These are phyloP conservation scores for Gambusia affinis DNA, from an alignment of 2,113 vertebrate genomes.

Conservation along the genomic window DNA sequence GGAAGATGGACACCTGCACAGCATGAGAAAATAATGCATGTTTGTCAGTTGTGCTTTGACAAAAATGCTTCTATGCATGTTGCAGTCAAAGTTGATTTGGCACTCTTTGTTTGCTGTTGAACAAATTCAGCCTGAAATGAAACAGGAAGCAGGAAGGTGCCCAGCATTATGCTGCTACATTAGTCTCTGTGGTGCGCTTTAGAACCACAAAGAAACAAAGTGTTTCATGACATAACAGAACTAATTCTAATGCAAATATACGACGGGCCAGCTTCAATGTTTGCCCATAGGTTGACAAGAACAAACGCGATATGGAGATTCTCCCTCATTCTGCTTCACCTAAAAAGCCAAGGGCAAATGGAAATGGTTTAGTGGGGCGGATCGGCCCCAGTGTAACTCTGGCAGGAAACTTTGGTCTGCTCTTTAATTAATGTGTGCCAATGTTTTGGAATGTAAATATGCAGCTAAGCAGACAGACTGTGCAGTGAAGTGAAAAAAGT, in stretches of 20 bases:
- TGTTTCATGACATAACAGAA: conserved; percentile 46
- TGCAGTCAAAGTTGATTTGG: too few species aligned
- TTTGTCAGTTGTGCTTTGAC: neutral
- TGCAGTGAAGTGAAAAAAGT: conserved; percentile 48
- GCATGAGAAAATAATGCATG: neutral
- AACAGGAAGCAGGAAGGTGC: conserved; percentile 17
- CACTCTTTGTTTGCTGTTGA: conserved; percentile 49
- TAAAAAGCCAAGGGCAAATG: conserved; percentile 74
- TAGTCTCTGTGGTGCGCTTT: conserved; percentile 31
- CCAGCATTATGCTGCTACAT: conserved; percentile 1
- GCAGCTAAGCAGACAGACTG: conserved; percentile 53
- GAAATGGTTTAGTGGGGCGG: conserved; percentile 69
- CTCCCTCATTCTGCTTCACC: conserved; percentile 59
- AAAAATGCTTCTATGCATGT: too few species aligned
- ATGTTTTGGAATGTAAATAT: conserved; percentile 65
- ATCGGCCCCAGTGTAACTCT: conserved; percentile 58
- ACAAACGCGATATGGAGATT: conserved; percentile 74
- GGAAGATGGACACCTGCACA: neutral
- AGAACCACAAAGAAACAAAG: conserved; percentile 37
- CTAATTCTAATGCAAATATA: conserved; percentile 78
- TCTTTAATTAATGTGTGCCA: conserved; percentile 72
- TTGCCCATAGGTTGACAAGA: conserved; percentile 76
- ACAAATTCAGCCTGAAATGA: conserved; percentile 25
- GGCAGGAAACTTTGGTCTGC: conserved; percentile 61
- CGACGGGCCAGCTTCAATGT: conserved; percentile 55